Base-by-base conservation (phyloP, 1,140 invertebrate genomes). In the Agraylea sexmaculata region DNA sequence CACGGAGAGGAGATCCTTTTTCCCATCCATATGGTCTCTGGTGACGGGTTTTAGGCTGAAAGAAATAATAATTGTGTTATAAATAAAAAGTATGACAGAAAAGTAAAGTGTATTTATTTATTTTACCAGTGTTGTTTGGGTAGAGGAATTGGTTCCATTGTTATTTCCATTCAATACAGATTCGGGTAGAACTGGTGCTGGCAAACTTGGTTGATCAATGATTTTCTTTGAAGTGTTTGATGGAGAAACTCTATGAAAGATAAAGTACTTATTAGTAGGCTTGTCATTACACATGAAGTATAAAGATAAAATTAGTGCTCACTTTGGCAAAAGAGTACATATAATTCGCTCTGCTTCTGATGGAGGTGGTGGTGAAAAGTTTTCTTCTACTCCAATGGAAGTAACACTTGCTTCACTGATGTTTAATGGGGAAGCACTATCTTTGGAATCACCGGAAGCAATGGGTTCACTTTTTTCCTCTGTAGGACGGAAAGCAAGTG, bases 301-400 rank as follows among this genome's bases (percentile, higher is more conserved):
- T n/a, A n/a, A n/a, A n/a, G n/a, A n/a, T n/a, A n/a, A n/a, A n/a
- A n/a, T n/a, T n/a, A 19, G n/a, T 44, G 61, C 62, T 68, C 67
- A 83, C 78, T 78, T 78, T 16, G 79, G 78, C 46, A 82, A 59
- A 37, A 82, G 62, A 31, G 76, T 80, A 19, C 78, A 77, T 46
- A 83, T 82, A 42, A 82, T 77, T 37, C 78, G 65, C 54, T 81
- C 68, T 8, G 79, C 78, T 58, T 81, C 79, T 56, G 81, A 78
- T 4, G 78, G 78, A 11, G 79, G 77, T 25, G 78, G 78, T 33
- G 78, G 79, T 40, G 72, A 74, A 51, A 45, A n/a, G n/a, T 41
- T 21, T 28, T 75, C 71, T 28, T 42, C 41, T 4, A 25, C 46
- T 10, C 41, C 45, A 31, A 49, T 34, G 21, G 48, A 29, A 27